Base-by-base conservation (phyloP, 2,113 vertebrate species). In the Siphamia tubifer region DNA sequence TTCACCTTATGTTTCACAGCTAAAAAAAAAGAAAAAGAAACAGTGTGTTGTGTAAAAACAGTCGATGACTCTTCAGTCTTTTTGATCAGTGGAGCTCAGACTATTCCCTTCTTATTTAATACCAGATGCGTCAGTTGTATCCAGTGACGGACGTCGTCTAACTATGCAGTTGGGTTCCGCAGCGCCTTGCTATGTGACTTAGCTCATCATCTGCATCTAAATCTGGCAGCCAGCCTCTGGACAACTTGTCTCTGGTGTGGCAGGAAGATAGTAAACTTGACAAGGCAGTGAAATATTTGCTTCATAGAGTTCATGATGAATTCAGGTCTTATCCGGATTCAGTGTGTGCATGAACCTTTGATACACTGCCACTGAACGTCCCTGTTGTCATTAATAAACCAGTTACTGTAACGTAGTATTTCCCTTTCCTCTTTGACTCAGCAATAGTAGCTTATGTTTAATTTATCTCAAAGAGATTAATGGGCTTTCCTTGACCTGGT, bases 391-490 rank as follows among this genome's bases (percentile, higher is more conserved):
- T 66, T 40, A 61, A 77, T 77, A 66, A 66, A 74, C 16, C 53
- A 68, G 21, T 24, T 56, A 40, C 23, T 44, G 8, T 28, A 51
- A 68, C 38, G 39, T 43, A 71, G 13, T 34, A 25, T 45, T 55
- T 56, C 43, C 42, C 13, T 65, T 43, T 61, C 47, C 35, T 68
- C n/a, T 45, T 49, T 48, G 44, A 65, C 38, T 72, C 58, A 45
- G 51, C 61, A 57, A 16, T 23, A 53, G 13, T 15, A 61, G 43
- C 48, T 61, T 69, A 47, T 78, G 43, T 70, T 71, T 49, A 71
- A 68, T 71, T 44, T 56, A 65, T 52, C 1, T 0, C 31, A 64
- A 51, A 40, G 12, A 51, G 36, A 68, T 68, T 47, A 65, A 35
- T 54, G 12, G 5, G 28, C 44, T 48, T 12, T 12, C 5, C 1